These are phyloP conservation scores for Suricata suricatta DNA, from an alignment of 2,113 vertebrate species.

Conservation along the genomic window DNA sequence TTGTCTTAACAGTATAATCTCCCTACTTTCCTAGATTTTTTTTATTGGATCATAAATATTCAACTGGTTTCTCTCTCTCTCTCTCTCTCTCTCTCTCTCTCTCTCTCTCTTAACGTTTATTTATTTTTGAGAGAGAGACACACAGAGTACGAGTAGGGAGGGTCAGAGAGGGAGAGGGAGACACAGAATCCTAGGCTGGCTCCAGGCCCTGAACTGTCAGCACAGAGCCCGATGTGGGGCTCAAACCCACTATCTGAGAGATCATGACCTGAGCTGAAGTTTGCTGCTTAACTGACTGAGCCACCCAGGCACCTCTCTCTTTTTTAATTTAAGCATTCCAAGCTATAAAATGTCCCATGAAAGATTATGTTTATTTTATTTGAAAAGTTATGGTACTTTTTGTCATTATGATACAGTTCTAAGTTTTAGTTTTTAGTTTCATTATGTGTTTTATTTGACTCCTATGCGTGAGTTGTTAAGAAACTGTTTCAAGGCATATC, in stretches of 20 bases:
- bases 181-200: background rate
- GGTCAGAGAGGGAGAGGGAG: background rate
- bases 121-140: background rate
- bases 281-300: background rate
- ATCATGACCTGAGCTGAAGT: too few relatives aligned
- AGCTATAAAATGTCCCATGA: background rate
- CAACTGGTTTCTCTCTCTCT: background rate
- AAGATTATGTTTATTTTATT: background rate
- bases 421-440: background rate
- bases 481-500: background rate
- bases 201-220: background rate
- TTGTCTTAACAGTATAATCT: background rate
- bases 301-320: background rate
- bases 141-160: background rate
- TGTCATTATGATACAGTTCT: background rate
- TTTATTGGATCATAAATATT: background rate
- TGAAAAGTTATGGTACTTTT: background rate
- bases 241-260: too few relatives aligned
- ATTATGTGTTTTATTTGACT: background rate
- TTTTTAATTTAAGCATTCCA: background rate
- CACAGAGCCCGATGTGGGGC: too few relatives aligned
- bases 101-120: background rate
- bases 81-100: background rate
- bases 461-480: background rate
- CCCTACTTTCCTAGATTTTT: background rate